Percentiles rank a stretch among this genome's conserved stretches.
phyloP scores from a whole-genome alignment of 1,140 invertebrate genomes.

The Teleopsis dalmanni region DNA sequence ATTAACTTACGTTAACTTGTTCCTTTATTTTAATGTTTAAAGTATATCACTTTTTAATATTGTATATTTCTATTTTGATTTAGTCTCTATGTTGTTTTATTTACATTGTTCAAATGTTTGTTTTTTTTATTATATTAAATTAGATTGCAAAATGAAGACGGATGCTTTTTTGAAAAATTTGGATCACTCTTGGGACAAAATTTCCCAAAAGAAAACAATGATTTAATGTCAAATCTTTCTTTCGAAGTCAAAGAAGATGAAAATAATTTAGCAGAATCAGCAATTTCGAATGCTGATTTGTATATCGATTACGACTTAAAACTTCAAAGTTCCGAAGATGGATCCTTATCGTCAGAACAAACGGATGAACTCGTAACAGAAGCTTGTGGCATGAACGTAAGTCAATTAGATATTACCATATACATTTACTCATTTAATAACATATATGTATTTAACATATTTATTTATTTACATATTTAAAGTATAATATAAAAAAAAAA shows the following conservation, averaged over 20 bases:
- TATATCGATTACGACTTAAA: no score
- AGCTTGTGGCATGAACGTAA: conserved; percentile 64
- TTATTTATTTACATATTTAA: no score
- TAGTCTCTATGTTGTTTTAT: no score
- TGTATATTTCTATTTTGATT: neutral
- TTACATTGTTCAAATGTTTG: no score
- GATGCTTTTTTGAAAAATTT: conserved; percentile 72
- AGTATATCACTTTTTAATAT: neutral
- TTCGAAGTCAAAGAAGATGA: conserved; percentile 25
- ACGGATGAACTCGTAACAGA: conserved; percentile 39
- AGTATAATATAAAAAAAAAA: no score
- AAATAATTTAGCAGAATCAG: conserved; percentile 9
- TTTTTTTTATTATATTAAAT: conserved; percentile 36
- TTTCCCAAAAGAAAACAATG: conserved; percentile 47
- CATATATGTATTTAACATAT: no score
- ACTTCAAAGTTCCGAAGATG: conserved; percentile 6
- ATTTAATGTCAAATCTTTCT: conserved; percentile 47
- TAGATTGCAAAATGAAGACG: conserved; percentile 69
- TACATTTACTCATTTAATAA: no score
- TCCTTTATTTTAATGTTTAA: neutral
- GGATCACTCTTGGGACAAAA: conserved; percentile 64
- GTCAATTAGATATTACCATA: no score
- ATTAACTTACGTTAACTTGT: neutral
- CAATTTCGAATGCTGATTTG: no score
- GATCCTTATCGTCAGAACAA: neutral